Evolutionary conservation across 1,140 invertebrate genomes (phyloP), one percentile per base, ranked within the genome.

Genomic region (Calliphora vicina): DNA sequence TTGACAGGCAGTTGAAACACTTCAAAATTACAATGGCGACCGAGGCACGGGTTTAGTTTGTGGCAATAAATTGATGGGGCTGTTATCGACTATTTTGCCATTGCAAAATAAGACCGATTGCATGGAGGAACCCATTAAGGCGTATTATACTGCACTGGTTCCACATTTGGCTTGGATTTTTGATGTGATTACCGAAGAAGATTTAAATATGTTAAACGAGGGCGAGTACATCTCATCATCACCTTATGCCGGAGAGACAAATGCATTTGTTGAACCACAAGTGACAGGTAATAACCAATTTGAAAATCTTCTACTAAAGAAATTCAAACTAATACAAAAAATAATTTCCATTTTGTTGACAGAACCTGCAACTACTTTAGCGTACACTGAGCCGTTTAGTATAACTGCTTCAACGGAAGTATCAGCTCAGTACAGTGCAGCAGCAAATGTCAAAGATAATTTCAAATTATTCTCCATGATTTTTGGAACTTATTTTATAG

Each of bases 151-250:
- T 2, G 15, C 13, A 13, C 25, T 84, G 1, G 71, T 15, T 10
- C 71, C 67, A 29, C 57, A 84, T 83, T 27, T 84, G 27, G 73
- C 15, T 15, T 84, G 84, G 84, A 84, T 84, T 71, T 84, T 78
- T 35, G 80, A 80, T 3, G 67, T 82, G 35, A 81, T 84, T 23
- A 35, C 81, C 15, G 27, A 29, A 17, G 81, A 80, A 78, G 82
- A 82, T 72, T n/a, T 76, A 15, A 78, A 76, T 43, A 27, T 72
- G 27, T 82, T 82, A 27, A 25, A 67, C 13, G 26, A 84, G 17
- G 50, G 50, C 9, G 73, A 82, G 6, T 82, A 74, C 9, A 78
- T 82, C 10, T 42, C 73, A n/a, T 82, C 83, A n/a, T 43, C 80
- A 6, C 83, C 80, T 25, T 84, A 84, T 78, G 29, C 45, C 8